Conservation (phyloP, 1,140 invertebrate species). For the Sesamia nonagrioides region DNA sequence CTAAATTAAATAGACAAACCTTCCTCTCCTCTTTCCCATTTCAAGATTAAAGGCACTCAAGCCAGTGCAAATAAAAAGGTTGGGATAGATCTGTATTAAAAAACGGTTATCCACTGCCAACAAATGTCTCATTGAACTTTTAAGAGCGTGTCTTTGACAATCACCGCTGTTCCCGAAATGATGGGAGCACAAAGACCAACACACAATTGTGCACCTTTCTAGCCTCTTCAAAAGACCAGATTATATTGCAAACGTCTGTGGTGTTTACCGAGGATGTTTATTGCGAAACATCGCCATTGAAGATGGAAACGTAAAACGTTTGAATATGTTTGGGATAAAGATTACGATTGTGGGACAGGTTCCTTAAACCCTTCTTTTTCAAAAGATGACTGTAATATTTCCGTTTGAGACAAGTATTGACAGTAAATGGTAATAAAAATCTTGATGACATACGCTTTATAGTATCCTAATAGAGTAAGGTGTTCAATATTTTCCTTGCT, state of each 20-base stretch:
- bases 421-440: not conserved
- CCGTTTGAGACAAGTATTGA: not conserved
- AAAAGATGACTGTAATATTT: constrained; percentile 14
- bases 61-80: not conserved
- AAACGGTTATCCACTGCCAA: constrained; percentile 34
- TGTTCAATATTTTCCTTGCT: not conserved
- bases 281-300: constrained; percentile 13
- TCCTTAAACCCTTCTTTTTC: not conserved
- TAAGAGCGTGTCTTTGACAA: constrained; percentile 25
- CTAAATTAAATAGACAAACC: not conserved
- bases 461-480: not conserved
- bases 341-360: not conserved
- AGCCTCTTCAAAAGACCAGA: constrained; percentile 18
- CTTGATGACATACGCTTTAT: not conserved
- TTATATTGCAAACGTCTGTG: constrained; percentile 35
- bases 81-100: not conserved
- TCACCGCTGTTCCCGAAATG: constrained; percentile 21
- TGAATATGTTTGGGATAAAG: constrained; percentile 7
- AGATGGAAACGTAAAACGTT: not conserved
- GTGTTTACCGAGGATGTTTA: constrained; percentile 9
- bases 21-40: not conserved
- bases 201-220: constrained; percentile 38
- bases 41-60: not conserved
- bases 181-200: not conserved
- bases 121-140: constrained; percentile 16